Conservation (phyloP, 2,888 invertebrate genomes). For the Tortrix viridana region DNA sequence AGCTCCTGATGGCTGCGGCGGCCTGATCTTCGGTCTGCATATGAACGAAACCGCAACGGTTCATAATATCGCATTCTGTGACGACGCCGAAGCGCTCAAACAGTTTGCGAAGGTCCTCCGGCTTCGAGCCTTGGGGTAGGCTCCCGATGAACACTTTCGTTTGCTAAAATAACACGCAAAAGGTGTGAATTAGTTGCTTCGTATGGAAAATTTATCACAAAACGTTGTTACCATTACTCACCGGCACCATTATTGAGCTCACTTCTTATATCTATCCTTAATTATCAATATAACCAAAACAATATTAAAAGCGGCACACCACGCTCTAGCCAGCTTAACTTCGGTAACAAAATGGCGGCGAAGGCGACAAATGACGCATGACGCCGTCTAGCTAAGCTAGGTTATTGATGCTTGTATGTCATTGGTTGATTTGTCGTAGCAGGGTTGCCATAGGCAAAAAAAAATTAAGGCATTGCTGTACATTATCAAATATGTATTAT, state of each 20-base stretch:
- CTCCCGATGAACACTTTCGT: constrained; percentile 97
- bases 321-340: constrained; percentile 30
- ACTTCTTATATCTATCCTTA: constrained; percentile 39
- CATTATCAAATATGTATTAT: not conserved
- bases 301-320: constrained; percentile 29
- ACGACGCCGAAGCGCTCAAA: constrained; percentile 95
- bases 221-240: constrained; percentile 54
- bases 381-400: constrained; percentile 32
- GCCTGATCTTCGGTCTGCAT: constrained; percentile 94
- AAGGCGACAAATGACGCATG: constrained; percentile 36
- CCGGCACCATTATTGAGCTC: constrained; percentile 70
- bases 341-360: constrained; percentile 49
- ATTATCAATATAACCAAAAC: constrained; percentile 39
- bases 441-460: constrained; percentile 12
- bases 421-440: constrained; percentile 13
- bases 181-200: not conserved
- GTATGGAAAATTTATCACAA: constrained; percentile 16
- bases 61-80: constrained; percentile 97
- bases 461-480: not conserved
- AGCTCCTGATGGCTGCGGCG: constrained; percentile 89
- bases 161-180: constrained; percentile 76
- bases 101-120: constrained; percentile 91
- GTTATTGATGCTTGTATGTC: constrained; percentile 21
- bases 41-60: constrained; percentile 97
- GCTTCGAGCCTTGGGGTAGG: constrained; percentile 92